Percentiles rank a stretch among this genome's conserved stretches.
phyloP scores from a whole-genome alignment of 2,113 vertebrate species.

The Abramis brama region DNA sequence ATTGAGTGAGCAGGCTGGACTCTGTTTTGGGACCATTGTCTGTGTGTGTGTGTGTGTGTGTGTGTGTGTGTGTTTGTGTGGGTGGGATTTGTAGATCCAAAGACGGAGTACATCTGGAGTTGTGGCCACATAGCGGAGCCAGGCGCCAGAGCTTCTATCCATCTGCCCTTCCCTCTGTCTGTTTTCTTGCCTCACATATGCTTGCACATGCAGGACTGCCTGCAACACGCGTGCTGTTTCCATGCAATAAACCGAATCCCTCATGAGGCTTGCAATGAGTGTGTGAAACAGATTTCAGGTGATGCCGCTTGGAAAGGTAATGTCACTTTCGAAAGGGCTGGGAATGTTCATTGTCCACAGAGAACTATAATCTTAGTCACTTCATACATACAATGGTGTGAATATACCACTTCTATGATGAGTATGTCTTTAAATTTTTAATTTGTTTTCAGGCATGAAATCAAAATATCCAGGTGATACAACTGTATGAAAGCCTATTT shows the following conservation, averaged over 20 bases:
- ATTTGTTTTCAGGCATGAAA: too few species aligned
- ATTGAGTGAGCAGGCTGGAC: constrained; percentile 11
- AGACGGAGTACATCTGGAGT: constrained; percentile 75
- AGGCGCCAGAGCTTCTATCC: constrained; percentile 69
- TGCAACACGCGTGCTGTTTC: constrained; percentile 18
- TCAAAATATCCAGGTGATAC: background rate
- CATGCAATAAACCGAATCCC: constrained; percentile 7
- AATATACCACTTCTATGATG: background rate
- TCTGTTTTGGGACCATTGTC: constrained; percentile 27
- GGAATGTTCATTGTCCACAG: constrained; percentile 26
- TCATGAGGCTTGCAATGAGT: background rate
- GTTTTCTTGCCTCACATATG: constrained; percentile 47
- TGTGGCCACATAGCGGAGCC: constrained; percentile 61
- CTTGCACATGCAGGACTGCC: constrained; percentile 21
- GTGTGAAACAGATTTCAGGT: constrained; percentile 22
- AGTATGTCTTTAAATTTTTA: background rate
- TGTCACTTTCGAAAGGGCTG: background rate
- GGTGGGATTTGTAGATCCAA: constrained; percentile 46
- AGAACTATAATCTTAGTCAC: constrained; percentile 23
- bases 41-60: constrained; percentile 19
- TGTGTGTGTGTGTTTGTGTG: constrained; percentile 34
- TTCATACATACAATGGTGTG: background rate
- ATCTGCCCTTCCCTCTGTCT: constrained; percentile 52
- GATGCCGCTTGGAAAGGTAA: constrained; percentile 6
- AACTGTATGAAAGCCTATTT: background rate